Conservation (phyloP, 2,113 vertebrate species). For the Euleptes europaea region DNA sequence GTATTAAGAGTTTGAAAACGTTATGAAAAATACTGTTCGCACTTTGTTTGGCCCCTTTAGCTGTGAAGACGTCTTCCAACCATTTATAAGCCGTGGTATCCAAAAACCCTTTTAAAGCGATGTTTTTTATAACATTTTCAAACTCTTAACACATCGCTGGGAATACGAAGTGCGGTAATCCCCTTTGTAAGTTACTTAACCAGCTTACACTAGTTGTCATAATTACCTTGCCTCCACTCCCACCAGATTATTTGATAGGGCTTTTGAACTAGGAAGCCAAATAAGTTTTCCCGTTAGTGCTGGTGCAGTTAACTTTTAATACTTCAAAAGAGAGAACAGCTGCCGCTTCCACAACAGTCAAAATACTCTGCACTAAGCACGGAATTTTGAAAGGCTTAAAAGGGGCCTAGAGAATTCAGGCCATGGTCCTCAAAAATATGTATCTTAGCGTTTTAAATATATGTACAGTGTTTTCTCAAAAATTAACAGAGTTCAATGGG, state of each 20-base stretch:
- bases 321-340: neutral
- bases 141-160: too few species aligned
- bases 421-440: neutral
- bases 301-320: fast-evolving
- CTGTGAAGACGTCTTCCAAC: too few species aligned
- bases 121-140: too few species aligned
- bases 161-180: too few species aligned
- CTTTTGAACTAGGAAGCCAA: slow-evolving; percentile 21
- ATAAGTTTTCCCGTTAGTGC: fast-evolving
- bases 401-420: neutral
- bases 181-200: slow-evolving; percentile 66
- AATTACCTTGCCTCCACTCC: slow-evolving; percentile 51
- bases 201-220: slow-evolving; percentile 52
- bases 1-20: too few species aligned
- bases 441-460: neutral
- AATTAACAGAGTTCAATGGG: neutral
- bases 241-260: slow-evolving; percentile 32
- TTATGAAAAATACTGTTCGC: too few species aligned
- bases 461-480: neutral
- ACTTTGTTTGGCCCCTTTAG: too few species aligned
- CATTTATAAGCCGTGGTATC: too few species aligned
- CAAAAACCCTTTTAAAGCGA: too few species aligned
- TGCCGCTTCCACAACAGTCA: neutral
- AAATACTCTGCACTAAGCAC: neutral
- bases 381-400: neutral